A percentile compares a stretch with the other conserved stretches of the same genome.
These are phyloP conservation scores for Gambusia affinis DNA, from an alignment of 2,113 vertebrate genomes.

Conservation along the genomic window DNA sequence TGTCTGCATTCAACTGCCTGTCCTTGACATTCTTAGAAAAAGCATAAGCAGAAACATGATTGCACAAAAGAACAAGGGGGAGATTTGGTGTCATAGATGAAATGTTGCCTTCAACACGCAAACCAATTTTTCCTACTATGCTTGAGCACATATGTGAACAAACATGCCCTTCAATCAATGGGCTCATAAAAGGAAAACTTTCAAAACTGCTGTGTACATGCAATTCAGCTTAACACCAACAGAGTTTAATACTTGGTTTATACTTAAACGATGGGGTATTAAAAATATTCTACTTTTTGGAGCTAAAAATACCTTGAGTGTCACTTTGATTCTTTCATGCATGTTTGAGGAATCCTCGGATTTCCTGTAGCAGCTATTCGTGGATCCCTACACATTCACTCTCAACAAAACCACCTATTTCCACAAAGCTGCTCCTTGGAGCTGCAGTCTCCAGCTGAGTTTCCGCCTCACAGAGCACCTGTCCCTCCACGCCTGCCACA, in stretches of 20 bases:
- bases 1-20: conserved; percentile 35
- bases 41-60: conserved; percentile 45
- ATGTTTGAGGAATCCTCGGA: no score
- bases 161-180: conserved; percentile 47
- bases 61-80: conserved; percentile 39
- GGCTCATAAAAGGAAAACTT: conserved; percentile 24
- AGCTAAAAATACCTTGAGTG: no score
- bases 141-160: conserved; percentile 42
- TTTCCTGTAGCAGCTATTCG: no score
- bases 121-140: conserved; percentile 21
- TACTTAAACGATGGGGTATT: no score
- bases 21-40: conserved; percentile 53
- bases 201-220: conserved; percentile 40
- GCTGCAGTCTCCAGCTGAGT: no score
- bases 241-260: not conserved
- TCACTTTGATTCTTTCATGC: no score
- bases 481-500: no score
- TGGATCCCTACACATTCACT: no score
- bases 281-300: no score
- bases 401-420: no score
- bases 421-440: no score
- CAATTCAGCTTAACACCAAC: not conserved
- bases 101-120: conserved; percentile 30
- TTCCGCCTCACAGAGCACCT: no score
- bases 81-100: conserved; percentile 56